Evolutionary conservation across 2,113 vertebrate species (phyloP), one percentile per base, ranked within the genome.

Genomic region (Oryctolagus cuniculus): DNA sequence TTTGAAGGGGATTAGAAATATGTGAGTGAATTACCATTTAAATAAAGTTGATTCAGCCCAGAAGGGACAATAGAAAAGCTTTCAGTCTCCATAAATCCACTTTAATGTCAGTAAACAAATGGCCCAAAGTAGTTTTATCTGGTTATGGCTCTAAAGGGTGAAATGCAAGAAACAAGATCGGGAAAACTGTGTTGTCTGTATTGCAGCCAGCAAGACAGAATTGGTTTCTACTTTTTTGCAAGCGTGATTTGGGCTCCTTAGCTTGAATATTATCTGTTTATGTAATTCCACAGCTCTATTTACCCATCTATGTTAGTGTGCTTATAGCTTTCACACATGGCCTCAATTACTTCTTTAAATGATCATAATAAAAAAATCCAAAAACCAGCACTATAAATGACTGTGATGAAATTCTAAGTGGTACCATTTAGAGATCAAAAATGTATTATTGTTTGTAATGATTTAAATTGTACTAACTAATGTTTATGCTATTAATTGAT

Each of bases 11-110:
- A 98, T 98, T 98, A 98, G 98, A 98, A 98, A 95, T 90, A 90
- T 21, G 83, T 82, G 91, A 87, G 92, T 94, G 96, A 97, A 98
- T 98, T 98, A 98, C 93, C 95, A 97, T 98, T 98, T 98, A 98
- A 98, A 98, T 98, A 95, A 87, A 95, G 97, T 96, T 95, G 94
- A 97, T 96, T 98, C 24, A 22, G 94, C 96, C 90, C 89, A 63
- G 10, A 96, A 96, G 91, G 97, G 96, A 98, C 97, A 98, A 97
- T 55, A 70, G 94, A 86, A 96, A 87, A 66, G 84, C 82, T 93
- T 98, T 97, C 95, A 97, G 97, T 83, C 83, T 90, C 92, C 38
- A 74, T 92, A 98, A 98, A 98, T 97, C 95, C 85, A 96, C 93
- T 96, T 97, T 91, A 98, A 97, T 97, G 75, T 87, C 97, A 86